Evolutionary conservation across 2,113 vertebrate genomes (phyloP), one percentile per base, ranked within the genome.

Genomic region (Myotis davidii): DNA sequence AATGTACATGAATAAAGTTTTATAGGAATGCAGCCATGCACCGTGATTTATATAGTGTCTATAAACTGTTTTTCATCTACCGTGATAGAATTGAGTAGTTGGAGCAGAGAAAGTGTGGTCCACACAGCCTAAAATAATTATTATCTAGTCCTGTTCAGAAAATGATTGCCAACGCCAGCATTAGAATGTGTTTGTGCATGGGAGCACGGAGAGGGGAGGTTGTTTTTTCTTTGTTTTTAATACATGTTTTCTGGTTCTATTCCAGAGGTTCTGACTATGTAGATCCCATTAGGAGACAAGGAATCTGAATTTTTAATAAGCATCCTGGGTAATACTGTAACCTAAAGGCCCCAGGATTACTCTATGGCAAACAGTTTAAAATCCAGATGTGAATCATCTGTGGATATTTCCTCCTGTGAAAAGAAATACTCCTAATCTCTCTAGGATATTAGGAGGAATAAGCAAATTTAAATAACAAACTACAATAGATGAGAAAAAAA

Each of bases 401-500:
- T 45, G 11, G 42, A 6, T 88, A 61, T 37, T 85, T 91, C 37
- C 39, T 90, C 34, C 20, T 73, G n/a, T 56, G 48, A 18, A 93
- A 77, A 88, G 59, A 92, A 81, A 65, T 65, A 84, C 74, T 92
- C 23, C n/a, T 93, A 88, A 76, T 81, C 13, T 42, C 39, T 42
- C 21, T 27, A 67, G 50, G 59, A 48, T 91, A 82, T 50, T 87
- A 67, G 84, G 48, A 91, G 18, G 7, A 90, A 61, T 81, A 76
- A 89, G 21, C 39, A 72, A 27, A 73, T 81, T 69, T 74, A 90
- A 92, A 91, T 89, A 93, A 54, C 32, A 91, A 84, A 77, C 59
- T 97, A 70, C 45, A 94, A 96, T 78, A 45, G 48, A 32, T 77
- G 27, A 70, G 83, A 65, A 50, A 95, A 76, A 85, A 83, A 87